phyloP scores from a whole-genome alignment of 2,888 invertebrate genomes.

The Linyphia triangularis region DNA sequence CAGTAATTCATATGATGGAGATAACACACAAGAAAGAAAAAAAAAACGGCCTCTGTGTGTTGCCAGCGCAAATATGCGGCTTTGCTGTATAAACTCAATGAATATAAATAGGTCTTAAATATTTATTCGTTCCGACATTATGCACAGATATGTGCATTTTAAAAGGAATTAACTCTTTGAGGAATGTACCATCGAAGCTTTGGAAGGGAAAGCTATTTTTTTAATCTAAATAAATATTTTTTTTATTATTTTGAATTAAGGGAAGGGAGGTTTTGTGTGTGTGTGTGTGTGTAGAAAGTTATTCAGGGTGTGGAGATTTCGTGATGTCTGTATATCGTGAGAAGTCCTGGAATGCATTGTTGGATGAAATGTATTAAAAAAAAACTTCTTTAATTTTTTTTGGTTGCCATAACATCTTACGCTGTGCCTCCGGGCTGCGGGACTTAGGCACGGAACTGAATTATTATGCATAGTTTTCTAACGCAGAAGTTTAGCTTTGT shows the following conservation, averaged over 20 bases:
- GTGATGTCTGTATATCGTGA: background rate
- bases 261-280: too few relatives aligned
- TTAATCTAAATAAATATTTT: slow-evolving; percentile 26
- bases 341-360: background rate
- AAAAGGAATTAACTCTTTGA: slow-evolving; percentile 67
- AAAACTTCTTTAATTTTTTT: background rate
- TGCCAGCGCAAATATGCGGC: background rate
- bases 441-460: too few relatives aligned
- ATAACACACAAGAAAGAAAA: background rate
- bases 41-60: background rate
- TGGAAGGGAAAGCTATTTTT: slow-evolving; percentile 50
- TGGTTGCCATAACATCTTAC: too few relatives aligned
- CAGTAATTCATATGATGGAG: slow-evolving; percentile 22
- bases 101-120: slow-evolving; percentile 72
- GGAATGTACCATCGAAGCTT: slow-evolving; percentile 14
- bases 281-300: background rate
- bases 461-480: too few relatives aligned
- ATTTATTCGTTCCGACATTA: slow-evolving; percentile 67
- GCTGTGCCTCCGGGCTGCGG: too few relatives aligned
- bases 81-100: slow-evolving; percentile 49
- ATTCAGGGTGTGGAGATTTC: too few relatives aligned
- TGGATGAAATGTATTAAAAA: too few relatives aligned
- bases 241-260: background rate
- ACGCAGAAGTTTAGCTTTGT: too few relatives aligned
- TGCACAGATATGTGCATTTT: slow-evolving; percentile 73